These are phyloP conservation scores for Slavum lentiscoides DNA, from an alignment of 2,888 invertebrate genomes.

Conservation along the genomic window DNA sequence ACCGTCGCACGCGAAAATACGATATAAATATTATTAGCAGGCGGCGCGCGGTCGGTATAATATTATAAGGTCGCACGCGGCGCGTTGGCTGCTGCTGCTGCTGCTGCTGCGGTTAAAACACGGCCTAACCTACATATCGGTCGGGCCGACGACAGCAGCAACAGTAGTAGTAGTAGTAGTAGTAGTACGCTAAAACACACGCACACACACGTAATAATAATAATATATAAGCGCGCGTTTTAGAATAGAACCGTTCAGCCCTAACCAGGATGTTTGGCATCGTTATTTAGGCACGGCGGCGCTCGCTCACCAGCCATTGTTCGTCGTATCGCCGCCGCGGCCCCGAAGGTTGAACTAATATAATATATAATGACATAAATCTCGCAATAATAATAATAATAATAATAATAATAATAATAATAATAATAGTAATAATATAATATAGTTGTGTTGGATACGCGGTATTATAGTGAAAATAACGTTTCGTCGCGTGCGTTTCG, in stretches of 20 bases:
- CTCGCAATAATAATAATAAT: slow-evolving; percentile 3
- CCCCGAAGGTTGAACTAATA: slow-evolving; percentile 50
- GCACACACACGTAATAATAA: not conserved
- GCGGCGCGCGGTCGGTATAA: not conserved
- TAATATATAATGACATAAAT: slow-evolving; percentile 49
- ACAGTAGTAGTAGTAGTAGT: no score
- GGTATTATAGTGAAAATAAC: no score
- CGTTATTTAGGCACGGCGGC: slow-evolving; percentile 27
- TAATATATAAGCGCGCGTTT: not conserved
- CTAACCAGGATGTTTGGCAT: slow-evolving; percentile 52
- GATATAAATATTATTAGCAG: no score
- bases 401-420: not conserved
- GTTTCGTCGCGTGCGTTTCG: no score
- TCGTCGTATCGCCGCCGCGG: slow-evolving; percentile 32
- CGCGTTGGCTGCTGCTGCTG: not conserved
- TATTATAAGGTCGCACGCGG: slow-evolving; percentile 1
- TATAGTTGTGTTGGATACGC: no score
- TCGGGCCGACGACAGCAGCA: not conserved
- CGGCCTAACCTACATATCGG: slow-evolving; percentile 37
- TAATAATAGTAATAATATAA: not conserved
- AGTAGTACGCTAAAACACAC: no score
- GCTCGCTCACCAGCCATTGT: slow-evolving; percentile 17
- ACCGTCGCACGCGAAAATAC: not conserved
- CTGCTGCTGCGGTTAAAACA: slow-evolving; percentile 21
- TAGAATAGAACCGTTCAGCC: slow-evolving; percentile 53